A percentile compares a stretch with the other conserved stretches of the same genome.
These are phyloP conservation scores for Rhynchotus rufescens DNA, from an alignment of 2,797 vertebrate species.

Conservation along the genomic window DNA sequence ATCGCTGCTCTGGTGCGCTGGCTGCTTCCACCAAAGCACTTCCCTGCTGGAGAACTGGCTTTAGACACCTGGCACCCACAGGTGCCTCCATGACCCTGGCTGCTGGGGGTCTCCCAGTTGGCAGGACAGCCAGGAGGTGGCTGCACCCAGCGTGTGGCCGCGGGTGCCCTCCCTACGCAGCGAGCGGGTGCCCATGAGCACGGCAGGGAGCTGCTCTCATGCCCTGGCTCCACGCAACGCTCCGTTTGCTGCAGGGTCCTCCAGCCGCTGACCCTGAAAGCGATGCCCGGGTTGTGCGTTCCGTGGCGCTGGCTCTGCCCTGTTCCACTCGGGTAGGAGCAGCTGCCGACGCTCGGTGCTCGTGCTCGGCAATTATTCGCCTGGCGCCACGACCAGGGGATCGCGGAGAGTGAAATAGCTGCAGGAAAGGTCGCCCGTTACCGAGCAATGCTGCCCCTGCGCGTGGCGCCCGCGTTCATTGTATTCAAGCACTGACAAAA, in stretches of 20 bases:
- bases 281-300: conserved; percentile 47
- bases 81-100: neutral
- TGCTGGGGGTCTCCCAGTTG: neutral
- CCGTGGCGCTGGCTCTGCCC: conserved; percentile 38
- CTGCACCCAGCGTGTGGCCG: neutral
- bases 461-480: conserved; percentile 20
- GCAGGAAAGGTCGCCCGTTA: conserved; percentile 50
- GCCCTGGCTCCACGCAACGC: conserved; percentile 78
- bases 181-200: conserved; percentile 77
- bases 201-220: conserved; percentile 80
- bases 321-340: conserved; percentile 63
- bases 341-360: conserved; percentile 78
- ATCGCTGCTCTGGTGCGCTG: neutral
- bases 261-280: conserved; percentile 76
- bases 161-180: neutral
- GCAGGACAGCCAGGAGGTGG: neutral
- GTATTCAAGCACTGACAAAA: conserved; percentile 47
- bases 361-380: conserved; percentile 68
- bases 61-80: too few species aligned
- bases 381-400: conserved; percentile 69
- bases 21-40: neutral
- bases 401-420: conserved; percentile 40
- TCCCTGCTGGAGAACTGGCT: too few species aligned
- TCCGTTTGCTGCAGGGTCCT: conserved; percentile 76
- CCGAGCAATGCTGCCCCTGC: neutral